Base-by-base conservation (phyloP, 2,797 vertebrate genomes). In the Erithacus rubecula region DNA sequence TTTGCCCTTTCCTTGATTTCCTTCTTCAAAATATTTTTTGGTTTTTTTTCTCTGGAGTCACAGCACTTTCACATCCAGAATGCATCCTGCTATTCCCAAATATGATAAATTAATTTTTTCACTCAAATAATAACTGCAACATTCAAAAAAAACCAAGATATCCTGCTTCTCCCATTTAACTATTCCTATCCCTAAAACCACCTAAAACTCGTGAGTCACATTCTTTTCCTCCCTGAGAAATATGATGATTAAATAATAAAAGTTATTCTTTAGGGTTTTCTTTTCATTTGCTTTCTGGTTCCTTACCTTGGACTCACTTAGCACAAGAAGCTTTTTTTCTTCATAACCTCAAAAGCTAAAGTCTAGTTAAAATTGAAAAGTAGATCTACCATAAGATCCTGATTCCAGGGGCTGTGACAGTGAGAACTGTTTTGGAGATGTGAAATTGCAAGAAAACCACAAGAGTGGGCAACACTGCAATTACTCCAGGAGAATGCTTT, bases 231-330 rank as follows among this genome's bases (percentile, higher is more conserved):
- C 20, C 14, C 3, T n/a, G 17, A 43, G 56, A 13, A 80, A 70
- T 74, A 27, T 29, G 21, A 37, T 47, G 23, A 79, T 91, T 86
- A 81, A 74, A 90, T 67, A 93, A 80, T 64, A 83, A 69, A 44
- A 86, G 16, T 59, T 9, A 46, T 36, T 11, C 7, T 56, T 78
- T 83, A 81, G 19, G 21, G 8, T 63, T 81, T 86, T 88, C 9
- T 81, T 93, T 81, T 90, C 64, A 75, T 88, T 90, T 88, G 29
- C 14, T 26, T 96, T 83, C 58, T 91, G 46, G 9, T 51, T 94
- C 37, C 59, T 74, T 70, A 77, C 32, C 20, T 87, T 82, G 52
- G 59, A 53, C 41, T 65, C n/a, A 23, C 29, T 94, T 94, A 47
- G 64, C 12, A 56, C 0, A 2, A n/a, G 18, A 85, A 75, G 12